Percentiles rank a stretch among this genome's conserved stretches.
phyloP scores from a whole-genome alignment of 2,797 vertebrate genomes.

The Ataeniobius toweri region DNA sequence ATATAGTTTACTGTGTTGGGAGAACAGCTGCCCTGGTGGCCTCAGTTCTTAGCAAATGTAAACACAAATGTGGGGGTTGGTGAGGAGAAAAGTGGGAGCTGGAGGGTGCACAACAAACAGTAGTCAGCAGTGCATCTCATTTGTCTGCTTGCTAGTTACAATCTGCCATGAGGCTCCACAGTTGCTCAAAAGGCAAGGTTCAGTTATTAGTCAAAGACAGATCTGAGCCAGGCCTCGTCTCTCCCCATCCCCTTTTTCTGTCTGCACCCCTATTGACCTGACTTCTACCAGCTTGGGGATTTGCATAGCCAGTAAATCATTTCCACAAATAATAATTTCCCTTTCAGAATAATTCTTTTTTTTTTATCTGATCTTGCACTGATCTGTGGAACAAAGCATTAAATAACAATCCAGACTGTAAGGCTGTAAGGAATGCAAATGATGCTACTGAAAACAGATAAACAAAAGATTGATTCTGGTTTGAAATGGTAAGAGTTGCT shows the following conservation, averaged over 20 bases:
- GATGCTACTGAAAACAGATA: slow-evolving; percentile 48
- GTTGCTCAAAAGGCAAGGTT: slow-evolving; percentile 53
- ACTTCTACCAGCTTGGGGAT: slow-evolving; percentile 11
- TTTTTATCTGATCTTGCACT: slow-evolving; percentile 18
- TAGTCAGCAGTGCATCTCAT: slow-evolving; percentile 21
- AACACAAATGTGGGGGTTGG: slow-evolving; percentile 9
- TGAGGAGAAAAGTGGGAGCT: background rate
- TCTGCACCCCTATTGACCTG: slow-evolving; percentile 14
- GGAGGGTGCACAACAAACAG: slow-evolving; percentile 8
- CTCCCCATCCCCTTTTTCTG: slow-evolving; percentile 2
- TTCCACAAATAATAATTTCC: slow-evolving; percentile 40
- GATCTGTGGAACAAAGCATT: background rate
- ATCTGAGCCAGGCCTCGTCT: background rate
- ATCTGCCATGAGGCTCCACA: slow-evolving; percentile 20
- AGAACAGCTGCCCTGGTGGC: background rate
- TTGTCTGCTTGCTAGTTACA: slow-evolving; percentile 30
- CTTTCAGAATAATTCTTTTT: slow-evolving; percentile 48
- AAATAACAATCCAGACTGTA: background rate
- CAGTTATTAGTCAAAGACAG: slow-evolving; percentile 35
- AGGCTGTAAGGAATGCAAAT: slow-evolving; percentile 39
- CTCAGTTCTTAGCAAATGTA: background rate
- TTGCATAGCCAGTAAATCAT: slow-evolving; percentile 45
- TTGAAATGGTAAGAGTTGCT: slow-evolving; percentile 27
- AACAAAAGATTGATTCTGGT: slow-evolving; percentile 44
- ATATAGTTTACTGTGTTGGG: background rate